Evolutionary conservation across 2,797 vertebrate genomes (phyloP), one percentile per base, ranked within the genome.

Genomic region (Anguilla pacifica): DNA sequence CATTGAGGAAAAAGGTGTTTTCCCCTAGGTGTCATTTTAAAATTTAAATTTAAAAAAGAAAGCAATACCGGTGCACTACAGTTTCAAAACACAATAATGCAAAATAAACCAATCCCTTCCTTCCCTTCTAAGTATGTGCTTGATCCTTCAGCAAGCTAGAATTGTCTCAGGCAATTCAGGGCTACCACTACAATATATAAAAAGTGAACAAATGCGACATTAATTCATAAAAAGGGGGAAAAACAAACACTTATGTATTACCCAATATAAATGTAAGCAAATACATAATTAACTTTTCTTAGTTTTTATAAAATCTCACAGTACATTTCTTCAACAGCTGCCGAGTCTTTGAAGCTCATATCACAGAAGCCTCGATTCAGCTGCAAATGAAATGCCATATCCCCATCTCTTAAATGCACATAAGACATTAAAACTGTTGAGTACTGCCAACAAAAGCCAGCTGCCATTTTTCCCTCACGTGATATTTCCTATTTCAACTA

Each of bases 381-480:
- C 92, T 91, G 91, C 94, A 94, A 91, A 90, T 92, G 88, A 85
- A 25, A 85, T 92, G 90, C 90, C 93, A 90, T 95, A 94, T 95
- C 86, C 94, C 95, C 95, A 95, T 94, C 93, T 94, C 92, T 92
- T 91, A 92, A 92, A 91, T 93, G 93, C 93, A 95, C 95, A 93
- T 93, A 82, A 79, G 79, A 82, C 43, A 51, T 49, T 94, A 96
- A 96, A 94, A 94, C 95, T 93, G 94, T 94, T 93, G 93, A 96
- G 94, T 94, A 91, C 31, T 51, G 79, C 79, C 46, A 91, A 95
- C 94, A 94, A 96, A 97, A 96, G 95, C 96, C 96, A 96, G 95
- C 93, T 82, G 46, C 93, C 94, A 87, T 93, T 95, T 94, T 94
- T 95, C 94, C 91, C 93, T 92, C 92, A 90, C 90, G 89, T 92